A percentile compares a stretch with the other conserved stretches of the same genome.
Conservation (phyloP, 2,888 invertebrate species). For the Zygothrica quintamaculata region DNA sequence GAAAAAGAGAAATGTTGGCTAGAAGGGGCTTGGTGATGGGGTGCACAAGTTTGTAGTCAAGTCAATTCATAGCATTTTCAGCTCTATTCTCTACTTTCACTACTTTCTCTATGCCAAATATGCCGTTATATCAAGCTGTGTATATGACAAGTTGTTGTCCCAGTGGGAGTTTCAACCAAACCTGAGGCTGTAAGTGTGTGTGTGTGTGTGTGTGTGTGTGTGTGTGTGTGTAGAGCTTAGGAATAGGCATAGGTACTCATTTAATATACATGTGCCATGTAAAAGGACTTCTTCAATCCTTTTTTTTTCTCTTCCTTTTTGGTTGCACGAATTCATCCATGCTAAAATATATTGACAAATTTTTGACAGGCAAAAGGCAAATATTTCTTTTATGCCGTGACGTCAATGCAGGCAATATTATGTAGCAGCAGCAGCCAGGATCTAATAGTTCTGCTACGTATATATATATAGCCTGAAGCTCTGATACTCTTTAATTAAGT, state of each 20-base stretch:
- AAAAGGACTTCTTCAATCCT: slow-evolving; percentile 18
- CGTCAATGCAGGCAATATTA: slow-evolving; percentile 18
- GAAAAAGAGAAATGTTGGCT: no score
- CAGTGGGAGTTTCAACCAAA: slow-evolving; percentile 20
- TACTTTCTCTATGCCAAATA: no score
- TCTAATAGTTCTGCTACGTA: no score
- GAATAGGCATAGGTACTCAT: slow-evolving; percentile 34
- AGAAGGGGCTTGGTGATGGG: no score
- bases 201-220: not conserved
- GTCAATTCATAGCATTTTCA: no score
- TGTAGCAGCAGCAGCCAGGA: not conserved
- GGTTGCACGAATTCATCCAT: no score
- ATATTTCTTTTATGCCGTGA: slow-evolving; percentile 25
- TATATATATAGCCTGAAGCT: slow-evolving; percentile 1
- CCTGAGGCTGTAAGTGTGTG: not conserved
- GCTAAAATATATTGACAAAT: slow-evolving; percentile 40
- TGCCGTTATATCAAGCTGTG: no score
- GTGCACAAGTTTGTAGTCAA: no score
- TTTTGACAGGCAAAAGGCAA: slow-evolving; percentile 28
- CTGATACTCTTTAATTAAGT: slow-evolving; percentile 33
- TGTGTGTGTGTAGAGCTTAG: slow-evolving; percentile 10
- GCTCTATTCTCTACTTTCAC: no score
- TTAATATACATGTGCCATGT: slow-evolving; percentile 39
- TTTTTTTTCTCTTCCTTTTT: slow-evolving; percentile 4
- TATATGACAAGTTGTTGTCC: slow-evolving; percentile 17